Evolutionary conservation across 2,888 invertebrate species (phyloP).

Genomic region (Tiliacea citrago): DNA sequence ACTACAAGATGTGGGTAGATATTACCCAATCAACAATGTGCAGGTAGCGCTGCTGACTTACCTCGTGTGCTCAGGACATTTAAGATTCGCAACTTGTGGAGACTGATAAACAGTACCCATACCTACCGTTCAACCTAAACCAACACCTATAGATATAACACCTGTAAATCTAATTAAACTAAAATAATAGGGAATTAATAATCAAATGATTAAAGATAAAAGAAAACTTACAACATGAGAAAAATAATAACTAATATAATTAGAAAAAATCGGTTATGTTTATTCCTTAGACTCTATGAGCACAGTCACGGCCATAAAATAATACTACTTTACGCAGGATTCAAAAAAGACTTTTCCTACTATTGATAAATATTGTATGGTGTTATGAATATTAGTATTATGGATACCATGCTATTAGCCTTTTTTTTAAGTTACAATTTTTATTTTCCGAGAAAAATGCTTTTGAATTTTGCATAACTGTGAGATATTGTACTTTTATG

Average conservation of each 20-base stretch:
- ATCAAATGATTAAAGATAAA: too few species aligned
- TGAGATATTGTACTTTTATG: background rate
- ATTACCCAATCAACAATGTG: conserved; percentile 1
- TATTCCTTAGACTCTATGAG: too few species aligned
- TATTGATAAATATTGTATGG: background rate
- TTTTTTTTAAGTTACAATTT: background rate
- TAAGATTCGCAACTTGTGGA: background rate
- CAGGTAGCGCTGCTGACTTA: conserved; percentile 1
- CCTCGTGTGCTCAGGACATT: background rate
- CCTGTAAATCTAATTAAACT: too few species aligned
- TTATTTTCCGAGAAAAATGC: background rate
- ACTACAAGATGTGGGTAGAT: background rate
- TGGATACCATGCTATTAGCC: background rate
- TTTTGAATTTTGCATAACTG: background rate
- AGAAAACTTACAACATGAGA: too few species aligned
- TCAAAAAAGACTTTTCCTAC: background rate
- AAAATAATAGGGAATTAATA: too few species aligned
- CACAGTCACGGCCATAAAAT: too few species aligned
- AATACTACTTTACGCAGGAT: too few species aligned
- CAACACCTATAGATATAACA: too few species aligned
- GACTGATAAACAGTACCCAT: background rate
- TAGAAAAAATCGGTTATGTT: too few species aligned
- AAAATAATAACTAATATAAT: too few species aligned
- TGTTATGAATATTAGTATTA: background rate
- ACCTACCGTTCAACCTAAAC: background rate